Evolutionary conservation across 2,888 invertebrate genomes (phyloP).

Genomic region (Rutpela maculata): DNA sequence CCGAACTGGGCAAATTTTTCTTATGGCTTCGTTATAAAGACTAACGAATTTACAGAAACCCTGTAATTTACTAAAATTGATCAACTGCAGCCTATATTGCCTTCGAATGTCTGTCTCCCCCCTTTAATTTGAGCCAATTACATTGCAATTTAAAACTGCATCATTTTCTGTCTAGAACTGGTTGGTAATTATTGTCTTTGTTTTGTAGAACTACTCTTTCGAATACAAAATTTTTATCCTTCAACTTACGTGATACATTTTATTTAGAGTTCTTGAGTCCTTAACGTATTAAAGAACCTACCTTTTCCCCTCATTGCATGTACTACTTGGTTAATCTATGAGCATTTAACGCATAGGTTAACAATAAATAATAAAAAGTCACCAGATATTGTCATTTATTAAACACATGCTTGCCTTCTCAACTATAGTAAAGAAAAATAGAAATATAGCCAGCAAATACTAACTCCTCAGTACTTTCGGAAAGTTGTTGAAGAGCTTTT

Average conservation of each 20-base stretch:
- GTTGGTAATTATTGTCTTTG: constrained; percentile 6
- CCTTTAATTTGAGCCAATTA: constrained; percentile 37
- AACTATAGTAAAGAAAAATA: too few species aligned
- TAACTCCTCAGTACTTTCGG: too few species aligned
- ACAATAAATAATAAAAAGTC: too few species aligned
- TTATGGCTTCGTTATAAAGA: constrained; percentile 20
- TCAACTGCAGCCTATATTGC: constrained; percentile 33
- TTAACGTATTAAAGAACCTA: neutral
- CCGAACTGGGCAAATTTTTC: neutral
- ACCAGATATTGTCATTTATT: too few species aligned
- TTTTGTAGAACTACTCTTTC: neutral
- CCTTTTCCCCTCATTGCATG: too few species aligned
- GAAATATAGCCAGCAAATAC: too few species aligned
- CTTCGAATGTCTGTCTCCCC: constrained; percentile 15
- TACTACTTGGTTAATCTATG: too few species aligned
- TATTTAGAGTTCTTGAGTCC: neutral
- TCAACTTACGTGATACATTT: neutral
- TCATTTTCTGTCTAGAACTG: constrained; percentile 28
- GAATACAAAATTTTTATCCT: neutral
- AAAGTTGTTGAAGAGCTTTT: too few species aligned
- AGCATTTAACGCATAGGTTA: too few species aligned
- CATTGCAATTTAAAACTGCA: constrained; percentile 34
- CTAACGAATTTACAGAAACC: constrained; percentile 37
- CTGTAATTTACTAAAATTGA: constrained; percentile 36
- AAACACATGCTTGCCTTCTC: too few species aligned